Percentiles rank a stretch among this genome's conserved stretches.
phyloP scores from a whole-genome alignment of 2,888 invertebrate genomes.

The Agrilus cyanescens region DNA sequence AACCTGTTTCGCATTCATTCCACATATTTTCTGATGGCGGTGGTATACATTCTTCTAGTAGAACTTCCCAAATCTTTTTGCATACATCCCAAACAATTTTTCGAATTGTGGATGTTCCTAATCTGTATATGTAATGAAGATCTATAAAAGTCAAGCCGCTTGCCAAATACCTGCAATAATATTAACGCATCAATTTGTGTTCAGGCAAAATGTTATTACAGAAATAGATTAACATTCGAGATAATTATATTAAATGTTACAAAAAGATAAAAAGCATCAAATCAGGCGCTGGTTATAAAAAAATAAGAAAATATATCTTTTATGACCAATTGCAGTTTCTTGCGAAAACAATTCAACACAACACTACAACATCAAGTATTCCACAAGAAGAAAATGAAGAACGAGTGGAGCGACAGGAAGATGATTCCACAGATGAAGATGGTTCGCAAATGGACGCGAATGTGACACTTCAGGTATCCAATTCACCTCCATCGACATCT shows the following conservation, averaged over 20 bases:
- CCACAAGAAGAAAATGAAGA: background rate
- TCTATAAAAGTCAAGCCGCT: slow-evolving; percentile 22
- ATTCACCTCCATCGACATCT: slow-evolving; percentile 1
- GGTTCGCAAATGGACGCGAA: too few species aligned
- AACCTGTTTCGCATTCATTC: slow-evolving; percentile 16
- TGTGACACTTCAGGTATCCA: slow-evolving; percentile 1
- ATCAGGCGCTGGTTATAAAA: slow-evolving; percentile 4
- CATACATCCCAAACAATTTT: slow-evolving; percentile 24
- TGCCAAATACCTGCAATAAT: slow-evolving; percentile 20
- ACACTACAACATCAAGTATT: background rate
- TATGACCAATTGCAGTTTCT: too few species aligned
- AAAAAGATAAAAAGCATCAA: slow-evolving; percentile 2
- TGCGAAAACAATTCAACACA: slow-evolving; percentile 1
- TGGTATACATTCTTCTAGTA: slow-evolving; percentile 12
- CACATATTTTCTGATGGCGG: slow-evolving; percentile 7
- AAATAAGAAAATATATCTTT: slow-evolving; percentile 3
- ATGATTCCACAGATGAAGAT: too few species aligned
- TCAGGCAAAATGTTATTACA: slow-evolving; percentile 1
- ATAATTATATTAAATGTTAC: slow-evolving; percentile 5
- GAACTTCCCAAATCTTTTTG: slow-evolving; percentile 20
- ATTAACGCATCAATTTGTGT: background rate
- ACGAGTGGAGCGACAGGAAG: background rate
- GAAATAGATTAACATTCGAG: slow-evolving; percentile 3
- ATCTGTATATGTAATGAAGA: slow-evolving; percentile 22
- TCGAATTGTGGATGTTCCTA: slow-evolving; percentile 24